These are phyloP conservation scores for Schizothorax lantsangensis DNA, from an alignment of 2,797 vertebrate species.

Conservation along the genomic window DNA sequence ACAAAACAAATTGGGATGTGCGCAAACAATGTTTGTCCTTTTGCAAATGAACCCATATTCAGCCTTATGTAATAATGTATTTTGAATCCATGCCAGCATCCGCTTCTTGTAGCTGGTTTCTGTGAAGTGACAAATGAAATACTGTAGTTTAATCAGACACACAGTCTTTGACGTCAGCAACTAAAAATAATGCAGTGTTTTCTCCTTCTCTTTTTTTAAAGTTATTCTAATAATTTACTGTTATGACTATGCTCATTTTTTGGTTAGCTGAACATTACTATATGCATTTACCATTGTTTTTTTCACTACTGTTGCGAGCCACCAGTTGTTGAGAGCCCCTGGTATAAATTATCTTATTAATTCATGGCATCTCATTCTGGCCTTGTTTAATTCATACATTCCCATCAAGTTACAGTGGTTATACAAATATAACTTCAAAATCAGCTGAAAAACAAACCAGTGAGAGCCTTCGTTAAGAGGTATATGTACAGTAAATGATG, in stretches of 20 bases:
- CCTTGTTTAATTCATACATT: not conserved
- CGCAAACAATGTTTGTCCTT: not conserved
- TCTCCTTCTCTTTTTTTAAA: not conserved
- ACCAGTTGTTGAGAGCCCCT: not conserved
- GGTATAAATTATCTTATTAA: not conserved
- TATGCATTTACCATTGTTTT: not conserved
- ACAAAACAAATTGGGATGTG: not conserved
- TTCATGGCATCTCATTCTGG: not conserved
- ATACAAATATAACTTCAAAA: not conserved
- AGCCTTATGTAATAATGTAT: not conserved
- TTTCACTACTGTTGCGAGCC: not conserved
- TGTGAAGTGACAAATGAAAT: not conserved
- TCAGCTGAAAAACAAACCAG: not conserved
- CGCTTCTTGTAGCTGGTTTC: not conserved
- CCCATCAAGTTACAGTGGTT: not conserved
- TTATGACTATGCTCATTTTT: not conserved
- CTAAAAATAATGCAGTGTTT: not conserved
- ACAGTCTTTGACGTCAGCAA: not conserved
- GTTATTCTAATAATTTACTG: not conserved
- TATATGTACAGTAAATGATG: constrained; percentile 1
- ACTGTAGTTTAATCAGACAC: not conserved
- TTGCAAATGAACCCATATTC: not conserved
- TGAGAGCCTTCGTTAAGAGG: not conserved
- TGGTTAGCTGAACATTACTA: not conserved
- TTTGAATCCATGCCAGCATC: not conserved